Conservation (phyloP, 2,113 vertebrate species). For the Amazona guildingii region DNA sequence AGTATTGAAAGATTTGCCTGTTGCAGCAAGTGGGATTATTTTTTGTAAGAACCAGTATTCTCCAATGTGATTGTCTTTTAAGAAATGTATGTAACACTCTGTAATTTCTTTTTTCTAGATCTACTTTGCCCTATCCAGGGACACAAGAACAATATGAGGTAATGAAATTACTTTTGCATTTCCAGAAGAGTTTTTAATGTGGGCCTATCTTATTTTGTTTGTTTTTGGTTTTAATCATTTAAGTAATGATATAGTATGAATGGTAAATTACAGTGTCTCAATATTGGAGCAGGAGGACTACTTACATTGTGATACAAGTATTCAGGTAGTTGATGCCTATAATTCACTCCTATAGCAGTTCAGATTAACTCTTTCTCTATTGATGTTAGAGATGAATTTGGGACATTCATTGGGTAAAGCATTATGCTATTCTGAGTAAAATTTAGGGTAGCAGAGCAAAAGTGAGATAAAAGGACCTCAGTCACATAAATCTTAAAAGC, state of each 20-base stretch:
- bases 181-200: not conserved
- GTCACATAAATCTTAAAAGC: not conserved
- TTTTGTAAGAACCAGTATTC: not conserved
- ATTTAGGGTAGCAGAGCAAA: not conserved
- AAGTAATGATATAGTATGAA: not conserved
- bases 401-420: not conserved
- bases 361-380: not conserved
- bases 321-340: not conserved
- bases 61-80: not conserved
- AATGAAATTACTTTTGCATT: not conserved
- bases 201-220: not conserved
- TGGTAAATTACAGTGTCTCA: not conserved
- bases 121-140: slow-evolving; percentile 91
- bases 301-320: not conserved
- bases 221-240: not conserved
- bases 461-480: not conserved
- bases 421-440: not conserved
- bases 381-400: not conserved
- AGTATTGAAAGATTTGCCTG: not conserved
- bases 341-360: not conserved
- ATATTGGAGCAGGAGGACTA: not conserved
- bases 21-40: not conserved
- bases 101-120: slow-evolving; percentile 75
- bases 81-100: not conserved
- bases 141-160: slow-evolving; percentile 95